Conservation (phyloP, 2,888 invertebrate genomes). For the Oxytorus armatus region DNA sequence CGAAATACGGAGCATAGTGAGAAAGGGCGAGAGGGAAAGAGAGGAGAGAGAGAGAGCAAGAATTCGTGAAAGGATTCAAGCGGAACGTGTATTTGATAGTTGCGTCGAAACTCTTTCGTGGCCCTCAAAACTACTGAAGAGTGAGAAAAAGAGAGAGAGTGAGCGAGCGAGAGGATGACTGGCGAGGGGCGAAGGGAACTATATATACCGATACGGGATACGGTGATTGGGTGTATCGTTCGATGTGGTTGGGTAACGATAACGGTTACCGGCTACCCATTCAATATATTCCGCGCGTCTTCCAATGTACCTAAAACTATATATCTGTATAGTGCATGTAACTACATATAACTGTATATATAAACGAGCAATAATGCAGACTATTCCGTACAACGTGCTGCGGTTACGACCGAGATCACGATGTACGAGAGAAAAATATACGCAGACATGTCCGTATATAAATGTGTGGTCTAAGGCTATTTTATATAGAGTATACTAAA, state of each 20-base stretch:
- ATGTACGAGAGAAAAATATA: not conserved
- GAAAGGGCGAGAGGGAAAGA: no score
- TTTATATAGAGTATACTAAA: not conserved
- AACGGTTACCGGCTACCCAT: conserved; percentile 78
- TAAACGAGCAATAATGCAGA: conserved; percentile 32
- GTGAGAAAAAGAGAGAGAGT: not conserved
- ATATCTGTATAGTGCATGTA: not conserved
- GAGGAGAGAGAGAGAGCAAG: conserved; percentile 2
- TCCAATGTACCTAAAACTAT: conserved; percentile 17
- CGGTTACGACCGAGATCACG: conserved; percentile 28
- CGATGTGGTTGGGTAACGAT: conserved; percentile 75
- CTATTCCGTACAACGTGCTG: conserved; percentile 60
- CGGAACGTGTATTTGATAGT: conserved; percentile 35
- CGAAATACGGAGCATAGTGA: not conserved
- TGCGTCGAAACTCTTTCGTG: conserved; percentile 17
- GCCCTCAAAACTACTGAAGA: conserved; percentile 21
- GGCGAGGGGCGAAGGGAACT: not conserved
- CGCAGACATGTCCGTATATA: not conserved
- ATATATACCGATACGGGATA: conserved; percentile 8
- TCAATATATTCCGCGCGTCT: conserved; percentile 67
- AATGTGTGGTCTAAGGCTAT: not conserved
- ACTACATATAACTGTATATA: not conserved
- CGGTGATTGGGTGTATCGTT: conserved; percentile 75
- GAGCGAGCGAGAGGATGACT: not conserved
- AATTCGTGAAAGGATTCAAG: conserved; percentile 53